Conservation (phyloP, 2,797 vertebrate species). For the Bufotes viridis region DNA sequence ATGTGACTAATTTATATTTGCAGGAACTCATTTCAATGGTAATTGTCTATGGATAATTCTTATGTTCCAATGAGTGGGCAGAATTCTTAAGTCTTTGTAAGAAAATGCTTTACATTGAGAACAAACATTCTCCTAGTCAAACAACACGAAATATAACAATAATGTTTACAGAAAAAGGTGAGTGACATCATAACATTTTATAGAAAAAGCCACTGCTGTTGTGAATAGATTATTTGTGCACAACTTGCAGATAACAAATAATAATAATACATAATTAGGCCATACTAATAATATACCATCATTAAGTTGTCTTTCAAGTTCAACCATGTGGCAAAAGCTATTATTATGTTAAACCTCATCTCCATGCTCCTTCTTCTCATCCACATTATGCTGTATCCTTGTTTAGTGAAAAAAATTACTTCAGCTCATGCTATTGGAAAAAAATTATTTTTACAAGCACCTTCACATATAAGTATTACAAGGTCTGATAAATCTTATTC, state of each 20-base stretch:
- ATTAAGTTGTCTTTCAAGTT: conserved; percentile 11
- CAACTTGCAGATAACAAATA: background rate
- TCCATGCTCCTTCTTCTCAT: background rate
- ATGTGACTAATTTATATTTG: background rate
- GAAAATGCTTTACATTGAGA: background rate
- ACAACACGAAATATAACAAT: conserved; percentile 9
- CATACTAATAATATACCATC: background rate
- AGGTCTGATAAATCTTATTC: background rate
- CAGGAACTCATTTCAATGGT: background rate
- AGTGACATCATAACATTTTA: conserved; percentile 19
- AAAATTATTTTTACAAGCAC: background rate
- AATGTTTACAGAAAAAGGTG: conserved; percentile 1
- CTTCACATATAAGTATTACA: background rate
- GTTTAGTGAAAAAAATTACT: background rate
- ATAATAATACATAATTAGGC: conserved; percentile 28
- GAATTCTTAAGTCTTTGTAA: background rate
- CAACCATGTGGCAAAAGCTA: background rate
- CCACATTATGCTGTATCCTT: background rate
- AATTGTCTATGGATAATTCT: background rate
- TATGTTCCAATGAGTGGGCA: conserved; percentile 4
- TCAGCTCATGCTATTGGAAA: background rate
- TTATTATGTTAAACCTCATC: conserved; percentile 14
- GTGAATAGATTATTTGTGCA: conserved; percentile 9
- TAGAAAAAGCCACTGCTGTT: background rate
- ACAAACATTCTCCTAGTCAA: background rate